Percentiles rank a stretch among this genome's conserved stretches.
Conservation (phyloP, 2,797 vertebrate species). For the Siniperca scherzeri region DNA sequence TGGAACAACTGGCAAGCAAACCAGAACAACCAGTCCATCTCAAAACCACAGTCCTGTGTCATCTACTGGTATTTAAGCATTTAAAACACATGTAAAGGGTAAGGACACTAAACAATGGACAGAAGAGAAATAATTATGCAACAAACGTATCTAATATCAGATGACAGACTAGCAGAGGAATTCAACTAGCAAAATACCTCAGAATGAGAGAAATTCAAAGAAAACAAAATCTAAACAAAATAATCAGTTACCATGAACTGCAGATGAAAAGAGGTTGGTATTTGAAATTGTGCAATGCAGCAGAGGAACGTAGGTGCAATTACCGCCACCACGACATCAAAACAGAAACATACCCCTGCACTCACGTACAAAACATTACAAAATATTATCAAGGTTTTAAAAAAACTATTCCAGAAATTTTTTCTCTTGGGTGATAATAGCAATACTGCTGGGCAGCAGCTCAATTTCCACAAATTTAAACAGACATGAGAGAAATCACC, state of each 20-base stretch:
- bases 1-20: constrained; percentile 61
- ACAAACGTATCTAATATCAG: not conserved
- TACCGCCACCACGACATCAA: constrained; percentile 20
- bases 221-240: constrained; percentile 10
- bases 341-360: constrained; percentile 17
- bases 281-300: constrained; percentile 18
- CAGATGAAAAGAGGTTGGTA: constrained; percentile 27
- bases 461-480: constrained; percentile 16
- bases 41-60: constrained; percentile 51
- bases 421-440: constrained; percentile 10
- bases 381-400: constrained; percentile 23
- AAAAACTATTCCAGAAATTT: not conserved
- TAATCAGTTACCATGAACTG: constrained; percentile 24
- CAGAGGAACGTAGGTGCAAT: constrained; percentile 15
- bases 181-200: not conserved
- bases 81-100: constrained; percentile 29
- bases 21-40: constrained; percentile 39
- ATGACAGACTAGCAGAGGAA: constrained; percentile 12
- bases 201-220: constrained; percentile 10
- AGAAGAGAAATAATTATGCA: not conserved
- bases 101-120: not conserved
- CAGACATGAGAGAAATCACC: not conserved
- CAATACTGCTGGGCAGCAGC: constrained; percentile 12
- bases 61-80: constrained; percentile 21
- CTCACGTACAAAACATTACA: constrained; percentile 5